phyloP scores from a whole-genome alignment of 2,797 vertebrate genomes.

The Pseudotriccus pelzelni region DNA sequence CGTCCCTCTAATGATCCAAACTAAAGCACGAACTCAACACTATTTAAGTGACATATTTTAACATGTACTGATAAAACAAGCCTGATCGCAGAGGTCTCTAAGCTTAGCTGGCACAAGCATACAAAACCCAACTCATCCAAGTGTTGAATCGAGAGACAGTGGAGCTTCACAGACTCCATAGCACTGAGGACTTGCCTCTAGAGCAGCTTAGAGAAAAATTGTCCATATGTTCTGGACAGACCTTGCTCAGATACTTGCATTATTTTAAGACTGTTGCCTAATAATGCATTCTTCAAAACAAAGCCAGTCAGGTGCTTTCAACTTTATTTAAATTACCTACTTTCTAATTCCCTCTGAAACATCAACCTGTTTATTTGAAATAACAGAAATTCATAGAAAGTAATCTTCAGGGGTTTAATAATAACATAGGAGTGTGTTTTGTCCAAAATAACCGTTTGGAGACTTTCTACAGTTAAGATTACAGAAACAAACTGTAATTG shows the following conservation, averaged over 20 bases:
- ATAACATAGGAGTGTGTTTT: background rate
- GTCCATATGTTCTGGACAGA: background rate
- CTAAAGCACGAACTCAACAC: background rate
- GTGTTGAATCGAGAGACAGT: background rate
- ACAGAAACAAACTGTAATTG: slow-evolving; percentile 36
- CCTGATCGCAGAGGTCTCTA: background rate
- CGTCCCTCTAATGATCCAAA: background rate
- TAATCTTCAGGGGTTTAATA: slow-evolving; percentile 11
- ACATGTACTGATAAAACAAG: background rate
- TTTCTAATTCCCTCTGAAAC: background rate
- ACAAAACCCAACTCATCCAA: background rate
- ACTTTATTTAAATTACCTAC: background rate
- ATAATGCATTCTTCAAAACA: background rate
- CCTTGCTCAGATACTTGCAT: background rate
- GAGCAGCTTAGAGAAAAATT: background rate
- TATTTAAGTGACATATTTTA: background rate
- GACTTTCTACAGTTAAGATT: slow-evolving; percentile 20
- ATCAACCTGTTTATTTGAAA: background rate
- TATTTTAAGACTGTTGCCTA: background rate
- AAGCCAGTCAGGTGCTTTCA: background rate
- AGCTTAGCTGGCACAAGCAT: background rate
- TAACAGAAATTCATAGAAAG: slow-evolving; percentile 36
- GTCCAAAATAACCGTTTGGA: slow-evolving; percentile 29
- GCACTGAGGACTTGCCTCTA: background rate
- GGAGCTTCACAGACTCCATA: background rate